These are phyloP conservation scores for Theretra japonica DNA, from an alignment of 2,888 invertebrate species.

Conservation along the genomic window DNA sequence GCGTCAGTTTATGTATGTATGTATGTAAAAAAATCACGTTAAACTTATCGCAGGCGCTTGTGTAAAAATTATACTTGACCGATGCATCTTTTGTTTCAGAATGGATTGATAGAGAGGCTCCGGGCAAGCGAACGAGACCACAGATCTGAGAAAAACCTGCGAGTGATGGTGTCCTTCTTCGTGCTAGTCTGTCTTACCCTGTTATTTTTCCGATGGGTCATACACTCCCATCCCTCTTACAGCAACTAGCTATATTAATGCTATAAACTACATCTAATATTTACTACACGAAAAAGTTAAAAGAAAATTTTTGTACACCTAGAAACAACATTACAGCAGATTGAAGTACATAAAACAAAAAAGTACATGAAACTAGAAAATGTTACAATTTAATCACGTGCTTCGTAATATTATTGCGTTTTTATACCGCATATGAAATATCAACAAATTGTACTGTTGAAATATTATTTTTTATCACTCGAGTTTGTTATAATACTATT, in stretches of 20 bases:
- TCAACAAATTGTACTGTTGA: too few relatives aligned
- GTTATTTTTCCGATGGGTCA: constrained; percentile 73
- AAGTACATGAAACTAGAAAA: too few relatives aligned
- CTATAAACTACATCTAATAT: background rate
- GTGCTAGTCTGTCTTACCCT: constrained; percentile 65
- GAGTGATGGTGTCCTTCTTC: constrained; percentile 72
- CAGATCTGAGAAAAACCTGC: constrained; percentile 70
- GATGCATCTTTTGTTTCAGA: constrained; percentile 55
- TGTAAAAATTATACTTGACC: background rate
- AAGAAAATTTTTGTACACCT: background rate
- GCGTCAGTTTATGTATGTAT: too few relatives aligned
- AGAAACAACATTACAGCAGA: background rate
- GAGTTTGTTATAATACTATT: too few relatives aligned
- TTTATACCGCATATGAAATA: too few relatives aligned
- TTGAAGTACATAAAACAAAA: background rate
- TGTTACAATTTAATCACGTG: too few relatives aligned
- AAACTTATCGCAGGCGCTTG: background rate
- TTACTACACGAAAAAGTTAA: background rate
- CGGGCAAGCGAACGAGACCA: constrained; percentile 76
- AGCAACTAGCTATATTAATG: constrained; percentile 40
- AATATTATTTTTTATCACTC: too few relatives aligned
- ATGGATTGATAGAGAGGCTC: constrained; percentile 74
- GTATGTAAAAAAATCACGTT: too few relatives aligned
- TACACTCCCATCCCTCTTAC: constrained; percentile 68
- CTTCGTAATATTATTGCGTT: too few relatives aligned